Evolutionary conservation across 1,140 invertebrate genomes (phyloP).

Genomic region (Semibalanus balanoides): DNA sequence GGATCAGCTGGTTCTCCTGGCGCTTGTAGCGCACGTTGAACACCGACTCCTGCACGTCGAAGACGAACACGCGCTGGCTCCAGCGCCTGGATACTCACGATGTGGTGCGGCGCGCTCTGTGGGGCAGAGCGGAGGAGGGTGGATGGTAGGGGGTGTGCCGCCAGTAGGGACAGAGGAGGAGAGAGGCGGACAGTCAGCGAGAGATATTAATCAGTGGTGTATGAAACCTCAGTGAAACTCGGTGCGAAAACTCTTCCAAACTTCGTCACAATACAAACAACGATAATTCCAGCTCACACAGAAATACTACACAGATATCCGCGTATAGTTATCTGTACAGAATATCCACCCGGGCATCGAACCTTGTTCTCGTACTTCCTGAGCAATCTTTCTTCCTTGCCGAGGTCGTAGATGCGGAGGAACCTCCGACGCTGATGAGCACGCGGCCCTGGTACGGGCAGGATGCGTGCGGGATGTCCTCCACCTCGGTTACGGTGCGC

Average conservation of each 20-base stretch:
- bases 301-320: too few species aligned
- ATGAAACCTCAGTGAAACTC: neutral
- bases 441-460: slow-evolving; percentile 83
- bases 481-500: slow-evolving; percentile 87
- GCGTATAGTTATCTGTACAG: too few species aligned
- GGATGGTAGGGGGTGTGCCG: neutral
- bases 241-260: neutral
- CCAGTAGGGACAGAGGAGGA: neutral
- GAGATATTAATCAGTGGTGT: neutral
- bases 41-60: slow-evolving; percentile 93
- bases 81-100: slow-evolving; percentile 82
- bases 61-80: slow-evolving; percentile 86
- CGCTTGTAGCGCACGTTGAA: slow-evolving; percentile 92
- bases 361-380: slow-evolving; percentile 94
- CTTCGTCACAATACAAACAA: too few species aligned
- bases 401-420: slow-evolving; percentile 88
- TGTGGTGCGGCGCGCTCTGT: slow-evolving; percentile 81
- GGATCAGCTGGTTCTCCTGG: slow-evolving; percentile 91
- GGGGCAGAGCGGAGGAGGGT: neutral
- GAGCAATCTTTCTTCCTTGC: slow-evolving; percentile 90
- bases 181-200: neutral
- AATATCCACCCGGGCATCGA: too few species aligned
- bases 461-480: slow-evolving; percentile 80
- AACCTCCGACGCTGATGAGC: slow-evolving; percentile 84
- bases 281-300: too few species aligned